phyloP scores from a whole-genome alignment of 23 tunicate species.

The Trididemnum clinides region DNA sequence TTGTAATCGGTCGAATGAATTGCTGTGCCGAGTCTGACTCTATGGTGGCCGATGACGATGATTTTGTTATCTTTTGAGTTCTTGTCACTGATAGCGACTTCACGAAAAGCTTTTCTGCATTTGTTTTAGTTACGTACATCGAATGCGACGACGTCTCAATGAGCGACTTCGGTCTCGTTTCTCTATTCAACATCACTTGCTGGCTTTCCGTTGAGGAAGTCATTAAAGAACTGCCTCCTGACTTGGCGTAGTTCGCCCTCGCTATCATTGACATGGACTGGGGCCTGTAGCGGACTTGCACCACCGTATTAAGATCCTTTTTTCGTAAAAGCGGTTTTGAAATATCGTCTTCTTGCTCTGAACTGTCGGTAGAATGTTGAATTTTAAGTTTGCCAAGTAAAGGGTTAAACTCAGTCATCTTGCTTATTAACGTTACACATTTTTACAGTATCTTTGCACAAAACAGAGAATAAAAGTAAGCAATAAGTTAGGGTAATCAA shows the following conservation, averaged over 20 bases:
- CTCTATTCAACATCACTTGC: background rate
- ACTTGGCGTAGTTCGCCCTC: background rate
- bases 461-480: no score
- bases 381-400: background rate
- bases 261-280: constrained; percentile 18
- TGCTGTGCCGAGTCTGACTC: background rate
- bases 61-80: background rate
- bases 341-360: constrained; percentile 1
- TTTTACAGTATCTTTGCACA: no score
- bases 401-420: constrained; percentile 26
- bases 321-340: constrained; percentile 10
- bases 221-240: no score
- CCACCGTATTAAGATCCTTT: background rate
- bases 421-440: no score
- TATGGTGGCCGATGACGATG: background rate
- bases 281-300: background rate
- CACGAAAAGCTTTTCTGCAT: background rate
- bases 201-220: background rate
- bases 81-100: background rate
- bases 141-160: background rate
- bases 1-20: background rate
- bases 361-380: background rate
- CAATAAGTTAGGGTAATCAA: no score
- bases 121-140: background rate
- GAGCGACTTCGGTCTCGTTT: background rate